Evolutionary conservation across 2,113 vertebrate genomes (phyloP).

Genomic region (Corvus hawaiiensis): DNA sequence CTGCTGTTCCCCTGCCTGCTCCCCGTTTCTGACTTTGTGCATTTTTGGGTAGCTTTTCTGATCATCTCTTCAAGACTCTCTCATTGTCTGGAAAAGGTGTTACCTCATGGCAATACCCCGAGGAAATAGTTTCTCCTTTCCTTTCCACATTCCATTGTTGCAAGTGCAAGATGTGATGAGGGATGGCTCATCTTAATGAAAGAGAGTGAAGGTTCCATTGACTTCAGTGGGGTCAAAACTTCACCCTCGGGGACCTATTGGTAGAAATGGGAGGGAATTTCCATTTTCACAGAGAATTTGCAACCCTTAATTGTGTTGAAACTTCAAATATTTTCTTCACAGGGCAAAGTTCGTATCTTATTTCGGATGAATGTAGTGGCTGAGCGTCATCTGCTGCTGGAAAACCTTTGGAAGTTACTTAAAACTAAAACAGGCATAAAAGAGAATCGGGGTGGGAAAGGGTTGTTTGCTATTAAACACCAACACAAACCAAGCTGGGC

Average conservation of each 20-base stretch:
- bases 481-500: conserved; percentile 4
- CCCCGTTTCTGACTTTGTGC: neutral
- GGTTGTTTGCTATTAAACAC: conserved; percentile 41
- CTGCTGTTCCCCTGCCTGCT: neutral
- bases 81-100: neutral
- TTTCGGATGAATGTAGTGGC: neutral
- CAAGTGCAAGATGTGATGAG: neutral
- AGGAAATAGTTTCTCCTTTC: neutral
- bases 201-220: neutral
- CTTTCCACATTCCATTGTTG: neutral
- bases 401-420: conserved; percentile 29
- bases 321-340: conserved; percentile 18
- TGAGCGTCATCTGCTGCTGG: neutral
- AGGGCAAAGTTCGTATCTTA: neutral
- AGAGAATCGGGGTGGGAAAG: conserved; percentile 28
- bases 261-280: neutral
- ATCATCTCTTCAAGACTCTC: neutral
- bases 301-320: neutral
- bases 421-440: conserved; percentile 5
- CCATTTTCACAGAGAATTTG: conserved; percentile 36
- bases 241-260: neutral
- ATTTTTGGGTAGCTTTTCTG: neutral
- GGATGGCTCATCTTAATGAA: neutral
- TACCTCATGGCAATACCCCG: neutral
- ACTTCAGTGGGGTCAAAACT: neutral